Base-by-base conservation (phyloP, 2,888 invertebrate species). In the Dolomedes plantarius region DNA sequence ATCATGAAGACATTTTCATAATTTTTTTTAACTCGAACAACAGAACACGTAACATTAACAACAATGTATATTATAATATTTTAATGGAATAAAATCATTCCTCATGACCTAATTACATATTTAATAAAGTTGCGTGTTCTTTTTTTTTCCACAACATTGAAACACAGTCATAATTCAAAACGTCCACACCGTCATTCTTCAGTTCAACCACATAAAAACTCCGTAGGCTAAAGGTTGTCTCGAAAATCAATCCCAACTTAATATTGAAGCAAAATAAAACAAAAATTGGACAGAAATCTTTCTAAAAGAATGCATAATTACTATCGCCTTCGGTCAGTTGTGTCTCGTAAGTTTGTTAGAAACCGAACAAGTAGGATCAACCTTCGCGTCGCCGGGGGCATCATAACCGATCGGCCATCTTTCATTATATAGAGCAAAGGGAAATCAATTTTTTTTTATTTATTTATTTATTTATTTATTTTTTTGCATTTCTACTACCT, bases 371-470 rank as follows among this genome's bases (percentile, higher is more conserved):
- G 27, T 28, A 36, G 27, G 56, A 69, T 76, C 76, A 76, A 76
- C 46, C 75, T 36, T 50, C 50, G 31, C 62, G 67, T 76, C 65
- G 46, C 77, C 64, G 11, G 29, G 31, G 77, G 73, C 77, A 29
- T 50, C 71, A 13, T 7, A 75, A 64, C 39, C 69, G 69, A 69
- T 23, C 62, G 64, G 19, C 77, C 72, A 83, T 83, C 83, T 83
- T 77, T 83, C 83, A 77, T 83, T 77, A 83, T 83, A 69, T 83
- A 32, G 83, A 83, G 72, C 83, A 83, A 65, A 77, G 72, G 76
- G 77, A 83, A 83, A 71, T 77, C 71, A 11, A 16, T 27, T 36
- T 41, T 41, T 69, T 69, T 41, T 36, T n/a, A n/a, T n/a, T n/a
- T n/a, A n/a, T n/a, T n/a, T n/a, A n/a, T 64, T 64, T 28, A 62